Evolutionary conservation across 2,888 invertebrate genomes (phyloP), one percentile per base, ranked within the genome.

Genomic region (Chouioia cunea): DNA sequence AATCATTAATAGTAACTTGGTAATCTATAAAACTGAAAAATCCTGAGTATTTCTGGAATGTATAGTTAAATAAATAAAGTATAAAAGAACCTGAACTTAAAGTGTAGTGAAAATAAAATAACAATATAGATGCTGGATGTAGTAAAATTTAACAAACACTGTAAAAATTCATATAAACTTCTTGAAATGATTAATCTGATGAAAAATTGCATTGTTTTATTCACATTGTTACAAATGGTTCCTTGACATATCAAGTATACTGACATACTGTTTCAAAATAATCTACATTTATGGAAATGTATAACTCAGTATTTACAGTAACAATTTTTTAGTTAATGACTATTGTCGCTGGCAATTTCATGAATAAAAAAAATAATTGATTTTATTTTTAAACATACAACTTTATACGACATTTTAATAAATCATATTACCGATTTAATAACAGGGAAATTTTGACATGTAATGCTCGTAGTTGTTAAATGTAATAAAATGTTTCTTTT

Each of bases 401-500:
- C 27, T 36, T 36, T 36, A 36, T 36, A 36, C 27, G 27, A 27
- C 6, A 36, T 10, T 36, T 36, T 36, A 8, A 67, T 36, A 52
- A 65, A 64, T 22, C 62, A 52, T 65, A 22, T 69, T 52, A 50
- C 48, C 57, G 54, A 60, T 53, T 54, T 60, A 53, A 68, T 20
- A 50, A 69, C 62, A 60, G 66, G 60, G 57, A 18, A 52, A 69
- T 68, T 65, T 48, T 63, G 53, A 65, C 54, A 66, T 75, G 74
- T 81, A 78, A 75, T 76, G 75, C 74, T 77, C 76, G 76, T 81
- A 82, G 81, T 71, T 10, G 12, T 36, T 82, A 75, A 76, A 74
- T 81, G 80, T 82, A 82, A 82, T 82, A 82, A 82, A 79, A 73
- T 76, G 78, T 81, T 82, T 77, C 74, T 80, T 79, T 77, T 78